These are phyloP conservation scores for Cacoxenus indagator DNA, from an alignment of 2,888 invertebrate genomes.

Conservation along the genomic window DNA sequence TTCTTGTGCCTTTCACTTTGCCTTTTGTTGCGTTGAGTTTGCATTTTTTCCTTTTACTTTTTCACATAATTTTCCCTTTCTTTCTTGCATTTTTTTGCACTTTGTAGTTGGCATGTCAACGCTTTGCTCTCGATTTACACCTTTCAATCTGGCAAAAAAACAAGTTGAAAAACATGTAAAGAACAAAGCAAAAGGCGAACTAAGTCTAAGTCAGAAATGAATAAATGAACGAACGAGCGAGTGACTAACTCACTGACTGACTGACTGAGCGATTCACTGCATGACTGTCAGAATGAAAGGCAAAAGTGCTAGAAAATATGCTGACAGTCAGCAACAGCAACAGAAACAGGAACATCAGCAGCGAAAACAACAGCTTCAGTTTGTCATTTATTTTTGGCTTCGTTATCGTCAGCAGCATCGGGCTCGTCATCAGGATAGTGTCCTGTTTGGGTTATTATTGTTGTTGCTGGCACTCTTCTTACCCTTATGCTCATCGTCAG, in stretches of 20 bases:
- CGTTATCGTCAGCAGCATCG: conserved; percentile 43
- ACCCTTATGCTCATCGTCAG: conserved; percentile 12
- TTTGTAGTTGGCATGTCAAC: not conserved
- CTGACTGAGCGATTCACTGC: not conserved
- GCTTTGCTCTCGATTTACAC: not conserved
- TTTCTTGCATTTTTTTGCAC: not conserved
- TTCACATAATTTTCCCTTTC: conserved; percentile 32
- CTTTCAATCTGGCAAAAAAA: not conserved
- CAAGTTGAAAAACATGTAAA: not conserved
- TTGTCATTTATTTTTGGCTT: conserved; percentile 21
- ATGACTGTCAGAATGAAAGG: not conserved
- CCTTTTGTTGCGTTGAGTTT: not conserved
- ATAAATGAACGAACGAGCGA: not conserved
- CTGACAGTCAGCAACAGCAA: conserved; percentile 8
- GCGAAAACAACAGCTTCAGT: not conserved
- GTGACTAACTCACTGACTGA: not conserved
- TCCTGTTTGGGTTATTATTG: conserved; percentile 35
- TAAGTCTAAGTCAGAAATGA: not conserved
- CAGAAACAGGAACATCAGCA: not conserved
- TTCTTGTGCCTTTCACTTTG: conserved; percentile 10
- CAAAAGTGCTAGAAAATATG: not conserved
- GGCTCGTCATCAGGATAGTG: conserved; percentile 51
- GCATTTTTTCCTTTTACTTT: conserved; percentile 13
- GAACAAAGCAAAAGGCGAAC: not conserved
- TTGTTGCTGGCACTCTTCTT: conserved; percentile 15